phyloP scores from a whole-genome alignment of 2,888 invertebrate species.

The Drosophila neotestacea region DNA sequence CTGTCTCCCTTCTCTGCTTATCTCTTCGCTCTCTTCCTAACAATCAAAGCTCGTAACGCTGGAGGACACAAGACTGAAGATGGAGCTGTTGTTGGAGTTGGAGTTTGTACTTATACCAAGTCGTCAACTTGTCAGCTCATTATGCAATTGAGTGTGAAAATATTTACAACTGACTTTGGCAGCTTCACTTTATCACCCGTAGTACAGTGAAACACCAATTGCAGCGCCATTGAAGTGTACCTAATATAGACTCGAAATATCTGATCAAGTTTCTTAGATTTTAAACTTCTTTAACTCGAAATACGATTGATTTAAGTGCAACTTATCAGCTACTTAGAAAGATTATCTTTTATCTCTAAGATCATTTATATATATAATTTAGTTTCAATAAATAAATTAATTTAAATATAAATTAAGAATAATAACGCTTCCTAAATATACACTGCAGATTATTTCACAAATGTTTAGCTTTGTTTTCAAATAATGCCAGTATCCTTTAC shows the following conservation, averaged over 20 bases:
- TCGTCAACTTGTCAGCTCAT: slow-evolving; percentile 60
- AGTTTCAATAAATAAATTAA: too few relatives aligned
- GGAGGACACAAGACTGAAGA: slow-evolving; percentile 44
- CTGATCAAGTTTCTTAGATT: background rate
- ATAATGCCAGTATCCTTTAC: background rate
- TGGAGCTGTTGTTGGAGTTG: slow-evolving; percentile 26
- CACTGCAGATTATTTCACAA: too few relatives aligned
- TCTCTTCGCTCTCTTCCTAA: slow-evolving; percentile 1
- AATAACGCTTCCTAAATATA: too few relatives aligned
- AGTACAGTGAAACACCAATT: slow-evolving; percentile 17
- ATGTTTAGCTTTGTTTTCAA: too few relatives aligned
- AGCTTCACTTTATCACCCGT: slow-evolving; percentile 16
- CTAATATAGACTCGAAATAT: background rate
- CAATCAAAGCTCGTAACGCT: slow-evolving; percentile 13
- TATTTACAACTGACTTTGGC: slow-evolving; percentile 42
- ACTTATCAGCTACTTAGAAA: background rate
- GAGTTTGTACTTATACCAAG: slow-evolving; percentile 32
- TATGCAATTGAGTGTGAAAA: slow-evolving; percentile 61
- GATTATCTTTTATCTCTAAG: too few relatives aligned
- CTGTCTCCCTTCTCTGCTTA: background rate
- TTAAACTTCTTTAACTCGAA: background rate
- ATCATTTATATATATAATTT: too few relatives aligned
- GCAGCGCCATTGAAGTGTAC: slow-evolving; percentile 6
- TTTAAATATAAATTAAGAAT: too few relatives aligned
- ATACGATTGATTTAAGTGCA: background rate